Conservation (phyloP, 2,888 invertebrate species). For the Caradrina kadenii region DNA sequence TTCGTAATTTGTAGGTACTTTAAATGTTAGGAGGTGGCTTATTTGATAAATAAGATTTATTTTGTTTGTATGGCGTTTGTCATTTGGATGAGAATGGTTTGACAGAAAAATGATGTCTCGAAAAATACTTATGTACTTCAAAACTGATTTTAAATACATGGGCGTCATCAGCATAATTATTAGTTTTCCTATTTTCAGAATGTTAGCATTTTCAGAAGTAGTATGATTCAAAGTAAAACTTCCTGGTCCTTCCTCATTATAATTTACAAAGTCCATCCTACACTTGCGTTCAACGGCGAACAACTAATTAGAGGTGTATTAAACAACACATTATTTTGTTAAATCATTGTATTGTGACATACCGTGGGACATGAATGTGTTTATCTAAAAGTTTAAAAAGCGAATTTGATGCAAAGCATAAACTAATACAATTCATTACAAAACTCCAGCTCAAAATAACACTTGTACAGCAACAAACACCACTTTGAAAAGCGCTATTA, state of each 20-base stretch:
- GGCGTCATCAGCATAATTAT: too few species aligned
- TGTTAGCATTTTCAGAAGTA: too few species aligned
- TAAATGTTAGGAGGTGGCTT: conserved; percentile 7
- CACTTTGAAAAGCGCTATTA: conserved; percentile 56
- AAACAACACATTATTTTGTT: too few species aligned
- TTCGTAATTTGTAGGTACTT: conserved; percentile 14
- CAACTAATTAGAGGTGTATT: too few species aligned
- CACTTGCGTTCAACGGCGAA: too few species aligned
- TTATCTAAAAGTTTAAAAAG: background rate
- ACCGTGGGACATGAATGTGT: background rate
- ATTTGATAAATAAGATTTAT: conserved; percentile 32
- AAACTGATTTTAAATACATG: background rate
- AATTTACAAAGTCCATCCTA: background rate
- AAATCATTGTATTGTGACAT: too few species aligned
- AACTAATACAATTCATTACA: conserved; percentile 5
- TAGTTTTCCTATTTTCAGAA: too few species aligned
- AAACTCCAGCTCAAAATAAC: conserved; percentile 12
- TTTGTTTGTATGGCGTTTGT: conserved; percentile 15
- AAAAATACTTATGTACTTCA: too few species aligned
- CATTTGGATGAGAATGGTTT: conserved; percentile 4
- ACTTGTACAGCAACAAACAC: conserved; percentile 36
- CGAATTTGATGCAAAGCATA: background rate
- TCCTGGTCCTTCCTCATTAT: background rate
- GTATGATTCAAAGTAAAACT: background rate
- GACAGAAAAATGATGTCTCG: too few species aligned